A percentile compares a stretch with the other conserved stretches of the same genome.
Evolutionary conservation across 1,140 invertebrate genomes (phyloP).

Genomic region (Panagrolaimus sp.): DNA sequence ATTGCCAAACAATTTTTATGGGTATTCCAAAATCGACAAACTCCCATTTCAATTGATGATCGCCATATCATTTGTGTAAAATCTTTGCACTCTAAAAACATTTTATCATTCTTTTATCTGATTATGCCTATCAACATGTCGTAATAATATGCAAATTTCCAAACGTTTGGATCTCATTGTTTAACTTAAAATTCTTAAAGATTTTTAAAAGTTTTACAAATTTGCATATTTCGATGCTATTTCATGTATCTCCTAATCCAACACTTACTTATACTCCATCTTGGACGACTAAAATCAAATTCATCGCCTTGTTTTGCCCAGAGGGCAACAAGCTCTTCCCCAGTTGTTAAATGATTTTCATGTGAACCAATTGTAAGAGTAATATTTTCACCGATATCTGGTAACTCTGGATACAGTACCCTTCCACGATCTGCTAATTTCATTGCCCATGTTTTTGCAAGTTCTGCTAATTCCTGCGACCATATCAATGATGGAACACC

Average conservation of each 20-base stretch:
- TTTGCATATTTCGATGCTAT: too few species aligned
- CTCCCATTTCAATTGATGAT: slow-evolving; percentile 71
- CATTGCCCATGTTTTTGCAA: slow-evolving; percentile 58
- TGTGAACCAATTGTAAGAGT: slow-evolving; percentile 35
- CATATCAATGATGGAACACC: slow-evolving; percentile 34
- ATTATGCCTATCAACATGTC: too few species aligned
- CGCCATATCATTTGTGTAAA: slow-evolving; percentile 87
- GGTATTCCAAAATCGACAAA: slow-evolving; percentile 65
- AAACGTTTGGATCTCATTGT: too few species aligned
- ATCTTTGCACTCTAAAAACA: slow-evolving; percentile 64
- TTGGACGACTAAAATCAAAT: slow-evolving; percentile 52
- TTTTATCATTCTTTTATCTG: too few species aligned
- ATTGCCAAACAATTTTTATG: slow-evolving; percentile 55
- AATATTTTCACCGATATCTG: slow-evolving; percentile 59
- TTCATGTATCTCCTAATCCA: too few species aligned
- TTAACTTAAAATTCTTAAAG: too few species aligned
- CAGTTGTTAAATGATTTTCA: slow-evolving; percentile 55
- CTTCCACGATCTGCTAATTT: slow-evolving; percentile 55
- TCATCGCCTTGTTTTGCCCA: slow-evolving; percentile 55
- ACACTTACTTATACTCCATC: slow-evolving; percentile 54
- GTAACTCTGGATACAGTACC: slow-evolving; percentile 56
- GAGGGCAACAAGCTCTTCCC: slow-evolving; percentile 50
- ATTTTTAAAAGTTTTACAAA: too few species aligned
- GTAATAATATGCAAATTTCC: too few species aligned
- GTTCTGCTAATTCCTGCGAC: slow-evolving; percentile 54